Evolutionary conservation across 2,888 invertebrate genomes (phyloP), one percentile per base, ranked within the genome.

Genomic region (Lordiphosa andalusiaca): DNA sequence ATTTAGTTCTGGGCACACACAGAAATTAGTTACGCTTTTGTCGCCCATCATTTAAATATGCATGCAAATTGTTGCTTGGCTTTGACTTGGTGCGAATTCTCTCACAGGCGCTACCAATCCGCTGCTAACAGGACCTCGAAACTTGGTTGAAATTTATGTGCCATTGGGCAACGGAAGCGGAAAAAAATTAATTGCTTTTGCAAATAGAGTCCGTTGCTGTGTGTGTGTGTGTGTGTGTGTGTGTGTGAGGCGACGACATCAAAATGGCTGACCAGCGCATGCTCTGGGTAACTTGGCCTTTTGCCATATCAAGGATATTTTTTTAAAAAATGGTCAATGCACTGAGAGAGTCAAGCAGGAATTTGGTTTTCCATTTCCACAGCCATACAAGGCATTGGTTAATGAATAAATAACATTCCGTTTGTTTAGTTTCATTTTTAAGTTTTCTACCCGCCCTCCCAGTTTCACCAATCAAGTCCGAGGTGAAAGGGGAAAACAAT

Each of bases 171-270:
- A 50, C 47, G 44, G 49, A 39, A 37, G 46, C 54, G 60, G 55
- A 67, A 73, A 67, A 64, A 33, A 36, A 37, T 75, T 85, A 86
- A 86, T 86, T 86, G 87, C 83, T 85, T 83, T 84, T 73, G 66
- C 73, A 85, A 86, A 86, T 80, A 68, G 81, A 77, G 73, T 83
- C 12, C 67, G 63, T 53, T 63, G 74, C 72, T 65, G 69, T 66
- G 69, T 68, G 21, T 40, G n/a, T 39, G 39, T 7, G 38, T 40
- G n/a, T 39, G 39, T 7, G 38, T 38, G 38, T 16, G 38, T 39
- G 38, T 41, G 50, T 41, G 48, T 42, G 23, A n/a, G 37, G 57
- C 44, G 46, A 49, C 61, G 53, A 71, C 61, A 66, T 48, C 62
- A 71, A 77, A 77, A 69, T 67, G 70, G 59, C 67, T 69, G 73